Base-by-base conservation (phyloP, 2,888 invertebrate genomes). In the Morpho achilles region DNA sequence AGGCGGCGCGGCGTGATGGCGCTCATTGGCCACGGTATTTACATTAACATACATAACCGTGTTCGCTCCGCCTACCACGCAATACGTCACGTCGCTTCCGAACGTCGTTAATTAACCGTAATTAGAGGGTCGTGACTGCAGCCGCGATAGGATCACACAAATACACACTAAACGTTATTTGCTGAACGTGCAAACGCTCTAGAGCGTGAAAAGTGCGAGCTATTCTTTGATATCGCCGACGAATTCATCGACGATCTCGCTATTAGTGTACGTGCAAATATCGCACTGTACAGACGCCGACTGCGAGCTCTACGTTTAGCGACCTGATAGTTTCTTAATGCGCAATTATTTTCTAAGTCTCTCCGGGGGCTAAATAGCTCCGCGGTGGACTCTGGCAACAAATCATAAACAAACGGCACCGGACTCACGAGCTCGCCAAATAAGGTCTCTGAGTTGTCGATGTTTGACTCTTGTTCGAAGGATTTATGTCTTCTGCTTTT, bases 401-500 rank as follows among this genome's bases (percentile, higher is more conserved):
- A 89, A 89, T 88, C 88, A 89, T 87, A 87, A 79, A 77, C 76
- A 76, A 76, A 76, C 77, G 72, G 75, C 75, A 67, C 70, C 70
- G 69, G 73, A 71, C 81, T 85, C 89, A 89, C 88, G 89, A 87
- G 78, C 73, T 66, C 59, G 52, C 88, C 87, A 76, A 85, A 87
- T 85, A 87, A 73, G 87, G 87, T 56, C 66, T 62, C 61, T 65
- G 66, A 72, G 75, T 79, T 76, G 79, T 84, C 83, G 79, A 77
- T 75, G 75, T 74, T 74, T 74, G 77, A 76, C 74, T 76, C 80
- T 79, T 73, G 81, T 80, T 80, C 78, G 66, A 72, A 75, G 76
- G 84, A 89, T 89, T 88, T 89, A 89, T 88, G 81, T 74, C 75
- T 68, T 69, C 79, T 81, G 76, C 80, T 82, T 88, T 86, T 81